Conservation (phyloP, 2,888 invertebrate species). For the Schizotus pectinicornis region DNA sequence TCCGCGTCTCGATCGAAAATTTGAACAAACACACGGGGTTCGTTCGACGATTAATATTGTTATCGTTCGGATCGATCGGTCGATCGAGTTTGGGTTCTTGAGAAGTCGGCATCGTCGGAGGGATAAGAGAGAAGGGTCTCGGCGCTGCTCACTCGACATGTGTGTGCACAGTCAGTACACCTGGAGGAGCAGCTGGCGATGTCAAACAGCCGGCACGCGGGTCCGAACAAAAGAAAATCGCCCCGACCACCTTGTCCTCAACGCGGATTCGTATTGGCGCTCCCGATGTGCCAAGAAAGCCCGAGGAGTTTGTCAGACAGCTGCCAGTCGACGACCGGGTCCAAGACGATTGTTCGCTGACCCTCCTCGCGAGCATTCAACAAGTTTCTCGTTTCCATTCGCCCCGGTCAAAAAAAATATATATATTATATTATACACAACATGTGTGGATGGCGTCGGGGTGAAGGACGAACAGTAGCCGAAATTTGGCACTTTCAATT, state of each 20-base stretch:
- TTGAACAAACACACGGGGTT: too few species aligned
- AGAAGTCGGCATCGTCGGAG: constrained; percentile 9
- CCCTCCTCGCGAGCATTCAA: constrained; percentile 10
- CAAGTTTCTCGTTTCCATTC: constrained; percentile 10
- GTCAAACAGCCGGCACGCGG: constrained; percentile 49
- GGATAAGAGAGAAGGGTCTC: constrained; percentile 15
- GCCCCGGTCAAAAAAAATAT: too few species aligned
- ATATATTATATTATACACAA: too few species aligned
- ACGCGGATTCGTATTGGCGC: constrained; percentile 45
- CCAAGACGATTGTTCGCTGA: constrained; percentile 23
- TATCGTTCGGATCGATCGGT: too few species aligned
- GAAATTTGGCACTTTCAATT: too few species aligned
- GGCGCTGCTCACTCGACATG: constrained; percentile 18
- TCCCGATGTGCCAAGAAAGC: constrained; percentile 16
- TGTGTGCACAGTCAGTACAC: constrained; percentile 44
- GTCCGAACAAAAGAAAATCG: constrained; percentile 51
- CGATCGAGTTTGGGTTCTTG: constrained; percentile 8
- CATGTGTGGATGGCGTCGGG: too few species aligned
- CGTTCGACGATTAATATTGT: too few species aligned
- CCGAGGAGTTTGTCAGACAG: constrained; percentile 19
- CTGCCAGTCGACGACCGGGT: constrained; percentile 12
- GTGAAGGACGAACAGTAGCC: too few species aligned
- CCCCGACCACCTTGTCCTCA: constrained; percentile 45
- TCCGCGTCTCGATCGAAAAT: too few species aligned
- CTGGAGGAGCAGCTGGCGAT: constrained; percentile 54